phyloP scores from a whole-genome alignment of 2,888 invertebrate genomes.

The Sylvicola fuscatus region DNA sequence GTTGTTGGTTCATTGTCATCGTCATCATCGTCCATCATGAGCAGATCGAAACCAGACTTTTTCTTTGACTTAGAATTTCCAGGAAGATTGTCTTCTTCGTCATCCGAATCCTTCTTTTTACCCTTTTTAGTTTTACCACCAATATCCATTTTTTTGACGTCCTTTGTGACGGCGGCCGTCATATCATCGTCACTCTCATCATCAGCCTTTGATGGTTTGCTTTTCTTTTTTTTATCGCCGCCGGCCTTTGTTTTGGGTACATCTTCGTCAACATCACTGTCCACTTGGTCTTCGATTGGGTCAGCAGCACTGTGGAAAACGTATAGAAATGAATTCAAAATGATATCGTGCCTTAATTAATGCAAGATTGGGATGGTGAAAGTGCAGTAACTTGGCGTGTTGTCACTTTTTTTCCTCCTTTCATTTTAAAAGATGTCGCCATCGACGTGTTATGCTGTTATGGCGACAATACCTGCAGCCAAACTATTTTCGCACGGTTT shows the following conservation, averaged over 20 bases:
- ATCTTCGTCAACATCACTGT: slow-evolving; percentile 3
- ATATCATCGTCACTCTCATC: slow-evolving; percentile 12
- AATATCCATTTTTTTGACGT: slow-evolving; percentile 12
- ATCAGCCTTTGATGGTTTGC: slow-evolving; percentile 11
- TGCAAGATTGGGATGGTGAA: neutral
- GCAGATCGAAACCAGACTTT: slow-evolving; percentile 42
- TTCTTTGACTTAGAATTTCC: slow-evolving; percentile 21
- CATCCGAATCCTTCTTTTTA: slow-evolving; percentile 28
- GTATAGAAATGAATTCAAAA: neutral
- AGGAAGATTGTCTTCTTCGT: slow-evolving; percentile 22
- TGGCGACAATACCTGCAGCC: too few species aligned
- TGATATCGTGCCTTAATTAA: too few species aligned
- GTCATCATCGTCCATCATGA: slow-evolving; percentile 42
- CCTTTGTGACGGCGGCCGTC: slow-evolving; percentile 10
- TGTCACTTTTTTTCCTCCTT: neutral
- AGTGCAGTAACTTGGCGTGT: slow-evolving; percentile 1
- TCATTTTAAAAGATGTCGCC: slow-evolving; percentile 5
- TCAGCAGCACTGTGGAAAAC: slow-evolving; percentile 7
- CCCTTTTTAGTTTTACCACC: slow-evolving; percentile 19
- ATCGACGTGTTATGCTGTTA: too few species aligned
- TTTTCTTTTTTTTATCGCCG: slow-evolving; percentile 15
- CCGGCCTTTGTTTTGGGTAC: slow-evolving; percentile 9
- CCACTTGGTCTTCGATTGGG: slow-evolving; percentile 7
- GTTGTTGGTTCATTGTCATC: slow-evolving; percentile 25
- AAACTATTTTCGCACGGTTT: too few species aligned